Percentiles rank a stretch among this genome's conserved stretches.
phyloP scores from a whole-genome alignment of 2,113 vertebrate species.

The Sus scrofa region T2T-Sscrofa CM000819.6:39704001-39704500 shows the following conservation, averaged over 20 bases:
- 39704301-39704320: too few relatives aligned
- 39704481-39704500: too few relatives aligned
- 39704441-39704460: too few relatives aligned
- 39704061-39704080: neutral
- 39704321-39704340: too few relatives aligned
- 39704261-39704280: neutral
- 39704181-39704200: neutral
- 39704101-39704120: rapidly evolving
- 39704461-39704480: too few relatives aligned
- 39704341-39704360: too few relatives aligned
- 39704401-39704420: too few relatives aligned
- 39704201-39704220: neutral
- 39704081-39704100: neutral
- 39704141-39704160: neutral
- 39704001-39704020: conserved; percentile 17
- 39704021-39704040: neutral
- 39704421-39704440: too few relatives aligned
- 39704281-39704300: neutral
- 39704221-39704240: neutral
- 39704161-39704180: neutral
- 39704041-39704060: neutral
- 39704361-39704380: too few relatives aligned
- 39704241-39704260: neutral
- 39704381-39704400: too few relatives aligned
- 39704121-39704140: neutral